Conservation (phyloP, 2,113 vertebrate species). For the Megaceryle torquata region DNA sequence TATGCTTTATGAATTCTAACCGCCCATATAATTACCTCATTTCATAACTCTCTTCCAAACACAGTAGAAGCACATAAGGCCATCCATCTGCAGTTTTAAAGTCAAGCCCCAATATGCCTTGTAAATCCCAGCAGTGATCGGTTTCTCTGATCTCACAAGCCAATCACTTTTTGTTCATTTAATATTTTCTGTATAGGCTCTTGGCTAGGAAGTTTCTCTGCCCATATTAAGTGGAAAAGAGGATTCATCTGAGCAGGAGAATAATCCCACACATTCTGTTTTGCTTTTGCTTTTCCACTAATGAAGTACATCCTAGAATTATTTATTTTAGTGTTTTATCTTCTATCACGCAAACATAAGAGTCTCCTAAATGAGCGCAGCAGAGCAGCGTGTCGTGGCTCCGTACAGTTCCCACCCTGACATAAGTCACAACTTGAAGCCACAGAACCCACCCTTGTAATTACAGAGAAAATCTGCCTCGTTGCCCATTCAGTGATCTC, state of each 20-base stretch:
- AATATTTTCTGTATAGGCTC: not conserved
- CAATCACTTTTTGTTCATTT: not conserved
- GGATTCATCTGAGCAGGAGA: not conserved
- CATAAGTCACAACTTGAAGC: not conserved
- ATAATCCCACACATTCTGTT: not conserved
- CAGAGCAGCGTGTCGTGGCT: not conserved
- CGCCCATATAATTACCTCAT: not conserved
- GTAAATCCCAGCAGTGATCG: not conserved
- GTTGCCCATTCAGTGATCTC: not conserved
- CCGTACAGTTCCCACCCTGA: not conserved
- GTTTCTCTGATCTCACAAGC: conserved; percentile 27
- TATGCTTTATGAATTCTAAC: conserved; percentile 20
- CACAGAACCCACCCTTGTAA: not conserved
- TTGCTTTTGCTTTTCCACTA: not conserved
- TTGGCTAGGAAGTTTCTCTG: not conserved
- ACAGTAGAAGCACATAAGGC: not conserved
- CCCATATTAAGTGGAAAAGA: not conserved
- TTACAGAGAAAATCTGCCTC: not conserved
- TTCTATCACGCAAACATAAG: not conserved
- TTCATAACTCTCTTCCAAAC: not conserved
- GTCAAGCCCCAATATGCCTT: not conserved
- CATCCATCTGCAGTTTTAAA: not conserved
- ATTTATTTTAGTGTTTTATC: not conserved
- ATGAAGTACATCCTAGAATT: not conserved
- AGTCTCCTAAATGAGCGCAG: not conserved